phyloP scores from a whole-genome alignment of 1,140 invertebrate species.

The Papilio machaon region DNA sequence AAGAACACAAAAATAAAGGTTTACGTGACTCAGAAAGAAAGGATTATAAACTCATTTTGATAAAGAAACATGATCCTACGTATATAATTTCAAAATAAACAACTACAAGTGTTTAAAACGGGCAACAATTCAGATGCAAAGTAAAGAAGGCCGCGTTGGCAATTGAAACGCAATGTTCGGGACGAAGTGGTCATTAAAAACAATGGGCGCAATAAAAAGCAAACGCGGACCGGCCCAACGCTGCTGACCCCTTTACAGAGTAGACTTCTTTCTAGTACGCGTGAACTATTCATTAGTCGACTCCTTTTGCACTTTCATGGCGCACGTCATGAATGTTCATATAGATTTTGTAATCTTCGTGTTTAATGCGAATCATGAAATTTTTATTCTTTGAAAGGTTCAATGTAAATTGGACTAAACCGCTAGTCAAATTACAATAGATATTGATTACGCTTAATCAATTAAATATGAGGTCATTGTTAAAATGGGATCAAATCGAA shows the following conservation, averaged over 20 bases:
- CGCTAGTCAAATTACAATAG: too few relatives aligned
- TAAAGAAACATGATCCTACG: not conserved
- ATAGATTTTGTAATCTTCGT: constrained; percentile 1
- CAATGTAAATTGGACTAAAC: not conserved
- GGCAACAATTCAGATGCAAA: constrained; percentile 22
- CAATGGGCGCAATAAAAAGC: constrained; percentile 35
- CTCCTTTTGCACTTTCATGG: constrained; percentile 7
- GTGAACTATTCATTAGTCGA: constrained; percentile 25
- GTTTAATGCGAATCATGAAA: not conserved
- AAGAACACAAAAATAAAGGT: too few relatives aligned
- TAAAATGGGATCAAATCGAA: not conserved
- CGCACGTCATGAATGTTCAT: not conserved
- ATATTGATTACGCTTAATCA: not conserved
- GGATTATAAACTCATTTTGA: not conserved
- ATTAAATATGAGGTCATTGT: not conserved
- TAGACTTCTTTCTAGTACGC: constrained; percentile 25
- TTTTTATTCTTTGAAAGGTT: not conserved
- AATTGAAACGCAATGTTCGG: constrained; percentile 28
- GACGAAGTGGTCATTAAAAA: constrained; percentile 32
- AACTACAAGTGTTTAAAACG: constrained; percentile 3
- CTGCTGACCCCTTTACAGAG: constrained; percentile 31
- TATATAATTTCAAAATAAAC: not conserved
- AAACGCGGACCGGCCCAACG: not conserved
- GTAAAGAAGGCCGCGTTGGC: constrained; percentile 21
- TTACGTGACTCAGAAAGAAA: not conserved